These are phyloP conservation scores for Ooceraea biroi DNA, from an alignment of 1,140 invertebrate genomes.

Conservation along the genomic window DNA sequence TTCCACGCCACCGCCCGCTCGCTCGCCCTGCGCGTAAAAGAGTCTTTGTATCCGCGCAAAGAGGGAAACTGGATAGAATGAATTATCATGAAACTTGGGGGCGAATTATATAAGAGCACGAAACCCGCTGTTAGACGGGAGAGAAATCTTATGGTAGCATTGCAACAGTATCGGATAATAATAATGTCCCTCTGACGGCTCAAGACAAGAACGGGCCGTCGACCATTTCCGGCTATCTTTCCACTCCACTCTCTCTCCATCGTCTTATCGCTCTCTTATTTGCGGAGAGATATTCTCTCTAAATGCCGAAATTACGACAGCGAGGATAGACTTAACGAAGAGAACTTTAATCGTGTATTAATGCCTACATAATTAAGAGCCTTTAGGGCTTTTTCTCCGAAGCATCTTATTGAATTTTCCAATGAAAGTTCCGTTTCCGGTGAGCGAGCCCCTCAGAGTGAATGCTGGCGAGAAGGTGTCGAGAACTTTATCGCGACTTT, in stretches of 20 bases:
- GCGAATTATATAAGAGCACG: conserved; percentile 36
- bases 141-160: not conserved
- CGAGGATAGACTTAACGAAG: conserved; percentile 38
- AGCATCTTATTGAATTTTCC: conserved; percentile 65
- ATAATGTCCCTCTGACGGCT: conserved; percentile 36
- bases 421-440: conserved; percentile 20
- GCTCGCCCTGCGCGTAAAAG: no score
- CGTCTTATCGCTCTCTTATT: not conserved
- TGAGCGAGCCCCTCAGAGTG: not conserved
- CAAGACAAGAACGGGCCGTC: not conserved
- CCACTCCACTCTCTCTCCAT: no score
- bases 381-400: conserved; percentile 20
- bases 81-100: conserved; percentile 62
- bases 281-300: conserved; percentile 31
- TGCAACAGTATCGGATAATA: conserved; percentile 50
- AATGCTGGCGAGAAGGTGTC: not conserved
- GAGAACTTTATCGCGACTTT: conserved; percentile 34
- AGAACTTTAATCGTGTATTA: conserved; percentile 75
- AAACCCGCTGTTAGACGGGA: conserved; percentile 41
- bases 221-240: conserved; percentile 38
- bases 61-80: conserved; percentile 53
- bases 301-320: conserved; percentile 22
- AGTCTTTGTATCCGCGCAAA: conserved; percentile 21
- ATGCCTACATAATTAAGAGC: conserved; percentile 68
- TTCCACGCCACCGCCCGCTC: conserved; percentile 11